These are phyloP conservation scores for Drosophila jambulina DNA, from an alignment of 1,140 invertebrate species.

Conservation along the genomic window DNA sequence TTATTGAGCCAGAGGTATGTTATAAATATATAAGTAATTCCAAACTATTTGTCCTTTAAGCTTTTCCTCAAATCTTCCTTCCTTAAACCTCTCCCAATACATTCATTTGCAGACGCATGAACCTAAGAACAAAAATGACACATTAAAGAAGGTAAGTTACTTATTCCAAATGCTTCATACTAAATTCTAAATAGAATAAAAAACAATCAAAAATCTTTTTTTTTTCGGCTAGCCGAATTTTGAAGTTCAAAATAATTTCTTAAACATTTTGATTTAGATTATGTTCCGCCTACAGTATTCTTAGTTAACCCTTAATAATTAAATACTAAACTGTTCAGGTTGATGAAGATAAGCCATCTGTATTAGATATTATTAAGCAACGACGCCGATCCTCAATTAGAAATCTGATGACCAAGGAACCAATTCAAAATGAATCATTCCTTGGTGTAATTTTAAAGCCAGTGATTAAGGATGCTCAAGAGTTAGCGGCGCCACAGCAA, in stretches of 20 bases:
- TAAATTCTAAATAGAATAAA: not conserved
- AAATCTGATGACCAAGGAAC: slow-evolving; percentile 77
- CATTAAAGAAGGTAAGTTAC: not conserved
- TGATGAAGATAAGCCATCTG: slow-evolving; percentile 49
- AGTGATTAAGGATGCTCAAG: slow-evolving; percentile 86
- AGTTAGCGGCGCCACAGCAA: slow-evolving; percentile 84
- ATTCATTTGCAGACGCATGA: slow-evolving; percentile 1
- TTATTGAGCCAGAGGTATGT: slow-evolving; percentile 80
- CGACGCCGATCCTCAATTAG: slow-evolving; percentile 76
- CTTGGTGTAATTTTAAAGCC: slow-evolving; percentile 88
- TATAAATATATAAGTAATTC: not conserved
- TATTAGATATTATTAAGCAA: slow-evolving; percentile 75
- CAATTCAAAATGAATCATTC: slow-evolving; percentile 85
- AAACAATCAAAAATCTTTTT: not conserved
- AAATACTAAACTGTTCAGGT: slow-evolving; percentile 38
- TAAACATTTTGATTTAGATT: not conserved
- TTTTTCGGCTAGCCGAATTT: slow-evolving; percentile 4
- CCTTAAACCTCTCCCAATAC: not conserved
- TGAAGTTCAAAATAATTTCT: not conserved
- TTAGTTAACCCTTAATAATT: not conserved
- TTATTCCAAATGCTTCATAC: no score
- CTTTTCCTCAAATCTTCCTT: not conserved
- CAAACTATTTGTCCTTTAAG: not conserved
- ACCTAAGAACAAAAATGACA: slow-evolving; percentile 3
- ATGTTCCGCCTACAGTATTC: not conserved